Base-by-base conservation (phyloP, 1,140 invertebrate genomes). In the Bradysia coprophila region DNA sequence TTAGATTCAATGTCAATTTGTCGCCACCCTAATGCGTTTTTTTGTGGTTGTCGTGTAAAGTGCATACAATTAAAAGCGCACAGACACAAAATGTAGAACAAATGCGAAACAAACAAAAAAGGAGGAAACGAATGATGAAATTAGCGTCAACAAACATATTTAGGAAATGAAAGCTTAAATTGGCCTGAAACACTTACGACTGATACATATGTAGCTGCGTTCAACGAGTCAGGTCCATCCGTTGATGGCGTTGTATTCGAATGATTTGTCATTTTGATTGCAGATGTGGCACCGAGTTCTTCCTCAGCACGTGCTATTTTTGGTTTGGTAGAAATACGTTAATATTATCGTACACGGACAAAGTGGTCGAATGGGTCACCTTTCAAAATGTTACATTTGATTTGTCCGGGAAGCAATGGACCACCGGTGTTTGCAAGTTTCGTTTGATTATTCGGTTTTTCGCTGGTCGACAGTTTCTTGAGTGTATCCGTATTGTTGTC, bases 321-420 rank as follows among this genome's bases (percentile, higher is more conserved):
- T 13, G 6, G 13, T 8, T 28, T 28, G 24, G 6, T 8, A 55
- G 58, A 4, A 61, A 62, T 15, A 57, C 61, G 32, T 59, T 28
- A 28, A 28, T 28, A 28, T 28, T 28, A 28, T 28, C 24, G 24
- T 13, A 6, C 24, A 4, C n/a, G n/a, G n/a, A 31, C n/a, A 31
- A n/a, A 31, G 28, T 31, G 8, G 28, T 31, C 18, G 18, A 11
- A 36, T 11, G 65, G 57, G 43, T 67, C 69, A 66, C 81, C 87
- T 71, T 94, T 94, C 23, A 92, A 63, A 56, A 94, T 93, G 66
- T 94, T 95, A 62, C 88, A 93, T 64, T 94, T 94, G 37, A 93
- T 72, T 51, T 90, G 81, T 45, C 89, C 85, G 2, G 83, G 80
- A 24, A 86, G 85, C 24, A 92, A 67, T 10, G 75, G 75, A 21